Percentiles rank a stretch among this genome's conserved stretches.
These are phyloP conservation scores for Crotalus helleri DNA, from an alignment of 2,113 vertebrate genomes.

Conservation along the genomic window DNA sequence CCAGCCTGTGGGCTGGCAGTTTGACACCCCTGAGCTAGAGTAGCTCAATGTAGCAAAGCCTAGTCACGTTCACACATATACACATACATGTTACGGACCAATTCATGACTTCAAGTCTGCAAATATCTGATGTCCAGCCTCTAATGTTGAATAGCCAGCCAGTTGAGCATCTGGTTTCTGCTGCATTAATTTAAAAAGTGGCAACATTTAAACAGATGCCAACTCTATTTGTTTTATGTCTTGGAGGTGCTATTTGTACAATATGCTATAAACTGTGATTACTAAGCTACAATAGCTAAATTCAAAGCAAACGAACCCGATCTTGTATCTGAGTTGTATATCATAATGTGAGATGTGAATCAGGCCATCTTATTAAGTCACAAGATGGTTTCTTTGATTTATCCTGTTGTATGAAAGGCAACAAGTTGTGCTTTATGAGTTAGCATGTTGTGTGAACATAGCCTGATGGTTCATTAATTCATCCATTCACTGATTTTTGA, in stretches of 20 bases:
- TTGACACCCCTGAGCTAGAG: not conserved
- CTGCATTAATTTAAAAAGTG: not conserved
- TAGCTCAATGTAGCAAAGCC: not conserved
- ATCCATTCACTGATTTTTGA: not conserved
- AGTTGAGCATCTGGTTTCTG: not conserved
- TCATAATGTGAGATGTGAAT: too few relatives aligned
- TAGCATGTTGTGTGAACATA: not conserved
- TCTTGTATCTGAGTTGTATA: not conserved
- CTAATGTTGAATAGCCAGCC: not conserved
- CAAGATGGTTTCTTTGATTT: too few relatives aligned
- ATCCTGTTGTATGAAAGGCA: not conserved
- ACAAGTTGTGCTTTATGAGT: not conserved
- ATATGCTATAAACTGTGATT: not conserved
- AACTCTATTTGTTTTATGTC: not conserved
- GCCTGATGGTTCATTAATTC: not conserved
- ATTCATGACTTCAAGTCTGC: not conserved
- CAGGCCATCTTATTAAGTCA: not conserved
- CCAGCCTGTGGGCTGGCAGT: too few relatives aligned
- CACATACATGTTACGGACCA: not conserved
- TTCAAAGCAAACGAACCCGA: not conserved
- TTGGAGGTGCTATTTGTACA: not conserved
- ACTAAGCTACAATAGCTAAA: not conserved
- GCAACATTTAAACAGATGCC: not conserved
- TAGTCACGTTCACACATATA: not conserved
- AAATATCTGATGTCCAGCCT: not conserved